Evolutionary conservation across 2,113 vertebrate species (phyloP).

Genomic region (Crotalus viridis): DNA sequence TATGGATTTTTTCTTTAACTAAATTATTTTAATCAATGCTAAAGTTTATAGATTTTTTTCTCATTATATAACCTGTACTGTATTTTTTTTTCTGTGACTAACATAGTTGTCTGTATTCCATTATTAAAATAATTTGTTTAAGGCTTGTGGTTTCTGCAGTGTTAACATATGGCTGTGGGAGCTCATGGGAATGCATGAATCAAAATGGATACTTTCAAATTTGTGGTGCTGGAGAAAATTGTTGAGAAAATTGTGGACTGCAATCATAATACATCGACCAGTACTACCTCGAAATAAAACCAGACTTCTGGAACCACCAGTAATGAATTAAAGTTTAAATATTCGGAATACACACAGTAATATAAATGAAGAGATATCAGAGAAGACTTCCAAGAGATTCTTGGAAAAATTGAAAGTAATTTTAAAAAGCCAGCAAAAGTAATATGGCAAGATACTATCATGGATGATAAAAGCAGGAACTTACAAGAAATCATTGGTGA

Average conservation of each 20-base stretch:
- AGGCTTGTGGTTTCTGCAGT: not conserved
- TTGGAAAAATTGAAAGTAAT: not conserved
- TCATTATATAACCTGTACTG: not conserved
- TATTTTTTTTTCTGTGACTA: not conserved
- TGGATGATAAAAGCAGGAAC: too few relatives aligned
- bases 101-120: not conserved
- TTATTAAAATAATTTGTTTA: not conserved
- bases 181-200: not conserved
- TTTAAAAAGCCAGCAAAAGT: not conserved
- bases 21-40: not conserved
- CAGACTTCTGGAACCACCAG: not conserved
- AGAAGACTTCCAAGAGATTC: not conserved
- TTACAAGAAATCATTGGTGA: too few relatives aligned
- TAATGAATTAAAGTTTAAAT: not conserved
- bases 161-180: not conserved
- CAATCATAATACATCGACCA: not conserved
- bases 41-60: not conserved
- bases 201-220: not conserved
- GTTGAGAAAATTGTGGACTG: not conserved
- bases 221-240: not conserved
- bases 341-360: not conserved
- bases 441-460: too few relatives aligned
- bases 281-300: not conserved
- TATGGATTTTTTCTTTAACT: not conserved
- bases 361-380: not conserved